Evolutionary conservation across 2,888 invertebrate species (phyloP), one percentile per base, ranked within the genome.

Genomic region (Bellardia pandia): DNA sequence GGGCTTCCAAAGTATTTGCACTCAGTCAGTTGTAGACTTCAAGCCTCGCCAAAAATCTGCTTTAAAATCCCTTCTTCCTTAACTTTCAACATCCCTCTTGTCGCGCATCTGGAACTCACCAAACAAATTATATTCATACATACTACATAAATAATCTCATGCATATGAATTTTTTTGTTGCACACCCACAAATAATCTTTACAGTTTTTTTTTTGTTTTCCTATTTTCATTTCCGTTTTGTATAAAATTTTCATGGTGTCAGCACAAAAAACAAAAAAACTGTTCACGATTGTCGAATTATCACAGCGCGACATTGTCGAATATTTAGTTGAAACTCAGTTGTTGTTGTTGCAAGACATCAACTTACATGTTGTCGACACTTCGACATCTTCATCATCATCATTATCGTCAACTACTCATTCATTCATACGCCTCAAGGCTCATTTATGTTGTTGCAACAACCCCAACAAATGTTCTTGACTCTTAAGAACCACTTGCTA

Each of bases 271-370:
- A 79, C 0, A 37, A 37, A 3, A 37, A 13, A 75, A 68, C 68
- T 80, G 79, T 86, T 89, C 88, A 79, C 89, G 89, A 90, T 89
- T 90, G 90, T 90, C 90, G 90, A 90, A 91, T 90, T 90, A 89
- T 90, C 89, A 89, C 90, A 89, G 89, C 90, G 86, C 81, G 87
- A 87, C 87, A 85, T 30, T 56, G 45, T 48, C 23, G 71, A 80
- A 86, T 79, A 60, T 85, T 78, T 87, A 64, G 72, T 60, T 69
- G 30, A 45, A 48, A 78, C 53, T 82, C 53, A 71, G 56, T 69
- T 77, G n/a, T 53, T 48, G 9, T 51, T 81, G 16, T 66, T 86
- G 14, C 68, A 74, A 75, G 69, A 66, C 58, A 69, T 72, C 37
- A 48, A 75, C 66, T 68, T 75, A 45, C 30, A 58, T 66, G 51